phyloP scores from a whole-genome alignment of 2,797 vertebrate species.

The Nyctalus aviator region DNA sequence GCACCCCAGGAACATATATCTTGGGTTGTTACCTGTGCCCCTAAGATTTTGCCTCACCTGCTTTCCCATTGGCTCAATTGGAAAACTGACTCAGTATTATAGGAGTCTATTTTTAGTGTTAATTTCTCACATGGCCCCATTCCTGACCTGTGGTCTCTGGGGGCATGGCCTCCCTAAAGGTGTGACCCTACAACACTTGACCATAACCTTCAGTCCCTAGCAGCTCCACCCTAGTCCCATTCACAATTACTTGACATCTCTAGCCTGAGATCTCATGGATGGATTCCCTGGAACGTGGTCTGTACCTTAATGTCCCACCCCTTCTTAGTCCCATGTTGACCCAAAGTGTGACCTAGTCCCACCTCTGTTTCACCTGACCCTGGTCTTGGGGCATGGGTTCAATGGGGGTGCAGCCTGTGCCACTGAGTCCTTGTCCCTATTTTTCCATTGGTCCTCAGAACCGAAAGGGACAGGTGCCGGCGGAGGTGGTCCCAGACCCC shows the following conservation, averaged over 20 bases:
- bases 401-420: background rate
- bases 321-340: background rate
- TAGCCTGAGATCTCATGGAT: background rate
- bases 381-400: background rate
- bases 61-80: background rate
- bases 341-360: background rate
- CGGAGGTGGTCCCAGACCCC: slow-evolving; percentile 94
- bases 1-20: background rate
- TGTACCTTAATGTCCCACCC: background rate
- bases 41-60: background rate
- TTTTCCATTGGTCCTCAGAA: slow-evolving; percentile 88
- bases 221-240: background rate
- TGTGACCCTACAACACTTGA: background rate
- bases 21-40: background rate
- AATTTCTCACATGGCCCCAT: background rate
- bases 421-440: background rate
- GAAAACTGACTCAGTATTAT: background rate
- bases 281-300: background rate
- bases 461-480: slow-evolving; percentile 93
- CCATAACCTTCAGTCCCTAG: background rate
- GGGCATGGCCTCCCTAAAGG: background rate
- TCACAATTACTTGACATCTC: background rate
- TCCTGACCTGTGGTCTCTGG: background rate
- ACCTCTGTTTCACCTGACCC: background rate
- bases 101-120: background rate